A percentile compares a stretch with the other conserved stretches of the same genome.
Evolutionary conservation across 2,888 invertebrate species (phyloP).

Genomic region (Dasypogon diadema): DNA sequence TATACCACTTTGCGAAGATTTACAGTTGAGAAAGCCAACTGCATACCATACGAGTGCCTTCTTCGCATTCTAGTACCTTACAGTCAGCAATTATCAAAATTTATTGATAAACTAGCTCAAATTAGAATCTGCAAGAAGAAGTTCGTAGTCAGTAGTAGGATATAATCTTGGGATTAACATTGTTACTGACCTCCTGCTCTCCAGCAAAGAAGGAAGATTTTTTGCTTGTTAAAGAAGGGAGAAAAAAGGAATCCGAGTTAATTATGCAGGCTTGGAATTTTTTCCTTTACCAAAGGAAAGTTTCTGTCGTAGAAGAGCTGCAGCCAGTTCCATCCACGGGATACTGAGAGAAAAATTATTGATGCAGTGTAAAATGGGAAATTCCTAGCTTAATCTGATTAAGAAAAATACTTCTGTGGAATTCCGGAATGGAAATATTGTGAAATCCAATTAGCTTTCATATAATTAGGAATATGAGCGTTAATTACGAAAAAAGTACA

Average conservation of each 20-base stretch:
- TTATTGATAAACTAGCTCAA: constrained; percentile 37
- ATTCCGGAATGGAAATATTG: no score
- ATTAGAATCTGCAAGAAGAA: constrained; percentile 14
- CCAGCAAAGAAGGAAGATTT: neutral
- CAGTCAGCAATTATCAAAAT: constrained; percentile 30
- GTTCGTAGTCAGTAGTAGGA: neutral
- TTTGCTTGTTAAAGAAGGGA: neutral
- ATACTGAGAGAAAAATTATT: no score
- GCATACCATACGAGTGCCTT: neutral
- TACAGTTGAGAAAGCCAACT: neutral
- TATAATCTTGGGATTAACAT: constrained; percentile 25
- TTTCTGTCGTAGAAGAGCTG: no score
- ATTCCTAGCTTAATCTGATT: no score
- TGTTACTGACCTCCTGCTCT: neutral
- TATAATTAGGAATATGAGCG: no score
- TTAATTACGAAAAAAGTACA: no score
- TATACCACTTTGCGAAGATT: constrained; percentile 21
- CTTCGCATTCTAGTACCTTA: constrained; percentile 2
- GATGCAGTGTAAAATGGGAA: no score
- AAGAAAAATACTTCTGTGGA: no score
- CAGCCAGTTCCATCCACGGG: no score
- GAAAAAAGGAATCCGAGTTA: neutral
- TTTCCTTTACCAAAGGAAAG: no score
- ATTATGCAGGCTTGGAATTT: neutral
- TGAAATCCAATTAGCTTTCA: no score